Base-by-base conservation (phyloP, 2,888 invertebrate genomes). In the Cataglyphis cursor region DNA sequence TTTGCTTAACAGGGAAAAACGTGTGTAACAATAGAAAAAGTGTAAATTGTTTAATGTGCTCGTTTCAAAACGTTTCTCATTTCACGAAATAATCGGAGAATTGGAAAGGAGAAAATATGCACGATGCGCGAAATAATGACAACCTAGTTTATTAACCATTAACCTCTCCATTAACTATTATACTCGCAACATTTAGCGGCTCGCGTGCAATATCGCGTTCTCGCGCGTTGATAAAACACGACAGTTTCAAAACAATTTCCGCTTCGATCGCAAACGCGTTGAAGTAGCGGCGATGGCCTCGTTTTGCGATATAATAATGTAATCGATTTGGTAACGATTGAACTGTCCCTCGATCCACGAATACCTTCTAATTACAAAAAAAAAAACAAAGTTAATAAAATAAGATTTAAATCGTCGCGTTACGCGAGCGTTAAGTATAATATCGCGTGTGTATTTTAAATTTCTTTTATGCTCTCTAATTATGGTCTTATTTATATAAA, bases 171-270 rank as follows among this genome's bases (percentile, higher is more conserved):
- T 76, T 76, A 70, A 72, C 72, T 44, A 80, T 80, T 68, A 62
- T 73, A 66, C 66, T 78, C 80, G 80, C 66, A 85, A 78, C 78
- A 82, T 84, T 78, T 72, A 85, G 66, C 73, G 59, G 64, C 73
- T 73, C 64, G 61, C 81, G 35, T 70, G 76, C 31, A 81, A 75
- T 64, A 78, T 31, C 81, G 51, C 61, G 75, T 18, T 38, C 72
- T 73, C 72, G 48, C 61, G 70, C 78, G 70, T 78, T 78, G 24
- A 35, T 80, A 80, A 80, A 72, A 75, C 64, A 64, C 80, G 81
- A 81, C 75, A 57, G 41, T 81, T 81, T 81, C 81, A 76, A 75
- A 76, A 81, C 81, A 62, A 54, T 81, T 62, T 81, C 54, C 81
- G 80, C 62, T 76, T 12, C 31, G 31, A 51, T 76, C 80, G 81